Percentiles rank a stretch among this genome's conserved stretches.
phyloP scores from a whole-genome alignment of 2,797 vertebrate genomes.

The Helicolenus hilgendorfi region DNA sequence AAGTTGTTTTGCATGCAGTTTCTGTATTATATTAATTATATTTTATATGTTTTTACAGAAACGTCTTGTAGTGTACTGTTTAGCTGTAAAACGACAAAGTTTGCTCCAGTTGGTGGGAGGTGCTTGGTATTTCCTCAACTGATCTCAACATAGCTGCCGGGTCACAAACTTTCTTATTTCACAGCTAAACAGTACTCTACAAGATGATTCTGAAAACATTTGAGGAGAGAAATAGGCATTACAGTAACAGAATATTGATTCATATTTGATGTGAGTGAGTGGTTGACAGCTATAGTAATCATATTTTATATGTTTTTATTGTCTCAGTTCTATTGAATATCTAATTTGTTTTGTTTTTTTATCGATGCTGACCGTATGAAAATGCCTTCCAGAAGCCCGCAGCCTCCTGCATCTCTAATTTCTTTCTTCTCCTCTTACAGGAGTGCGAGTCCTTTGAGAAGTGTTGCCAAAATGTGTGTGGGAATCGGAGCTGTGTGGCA shows the following conservation, averaged over 20 bases:
- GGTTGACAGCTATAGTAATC: too few species aligned
- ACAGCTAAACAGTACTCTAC: too few species aligned
- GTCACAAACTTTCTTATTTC: too few species aligned
- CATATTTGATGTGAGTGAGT: too few species aligned
- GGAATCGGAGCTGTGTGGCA: slow-evolving; percentile 96
- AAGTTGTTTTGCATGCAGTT: not conserved
- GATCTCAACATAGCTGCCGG: too few species aligned
- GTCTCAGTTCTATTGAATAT: not conserved
- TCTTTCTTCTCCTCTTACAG: slow-evolving; percentile 91
- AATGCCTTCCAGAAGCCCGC: not conserved
- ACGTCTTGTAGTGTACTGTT: too few species aligned
- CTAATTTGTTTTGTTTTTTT: not conserved
- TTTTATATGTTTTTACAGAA: not conserved
- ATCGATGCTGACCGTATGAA: not conserved
- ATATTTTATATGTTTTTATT: not conserved
- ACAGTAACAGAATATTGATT: too few species aligned
- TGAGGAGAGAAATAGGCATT: too few species aligned
- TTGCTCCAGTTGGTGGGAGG: too few species aligned
- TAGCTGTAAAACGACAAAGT: too few species aligned
- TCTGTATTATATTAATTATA: not conserved
- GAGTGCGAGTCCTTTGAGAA: slow-evolving; percentile 98
- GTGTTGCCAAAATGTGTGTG: slow-evolving; percentile 98
- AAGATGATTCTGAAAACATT: too few species aligned
- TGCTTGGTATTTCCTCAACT: too few species aligned
- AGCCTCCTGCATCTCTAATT: not conserved